Conservation (phyloP, 2,113 vertebrate genomes). For the Alligator sinensis region DNA sequence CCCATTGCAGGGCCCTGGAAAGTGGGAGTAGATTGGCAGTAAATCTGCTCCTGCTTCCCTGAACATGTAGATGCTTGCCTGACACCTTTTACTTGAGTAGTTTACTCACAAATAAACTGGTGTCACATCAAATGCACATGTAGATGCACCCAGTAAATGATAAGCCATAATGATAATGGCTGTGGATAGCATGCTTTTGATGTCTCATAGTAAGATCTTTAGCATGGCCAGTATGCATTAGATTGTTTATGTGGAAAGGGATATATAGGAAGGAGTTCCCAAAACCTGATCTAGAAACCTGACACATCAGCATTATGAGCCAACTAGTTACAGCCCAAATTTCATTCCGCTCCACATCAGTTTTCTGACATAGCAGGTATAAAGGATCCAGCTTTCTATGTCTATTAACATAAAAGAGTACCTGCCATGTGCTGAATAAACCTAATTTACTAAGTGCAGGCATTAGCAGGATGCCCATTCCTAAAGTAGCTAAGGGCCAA, state of each 20-base stretch:
- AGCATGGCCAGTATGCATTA: neutral
- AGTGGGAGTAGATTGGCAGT: too few relatives aligned
- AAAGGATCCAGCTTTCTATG: neutral
- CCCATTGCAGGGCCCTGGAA: too few relatives aligned
- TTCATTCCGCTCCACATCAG: neutral
- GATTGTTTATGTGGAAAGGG: neutral
- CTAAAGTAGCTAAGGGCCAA: neutral
- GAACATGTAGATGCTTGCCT: too few relatives aligned
- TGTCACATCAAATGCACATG: too few relatives aligned
- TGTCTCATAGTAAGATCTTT: neutral
- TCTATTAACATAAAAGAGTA: neutral
- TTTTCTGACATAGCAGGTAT: neutral
- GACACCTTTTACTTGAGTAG: too few relatives aligned
- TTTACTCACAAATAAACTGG: too few relatives aligned
- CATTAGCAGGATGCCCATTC: neutral
- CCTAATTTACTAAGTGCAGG: neutral
- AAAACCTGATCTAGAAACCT: neutral
- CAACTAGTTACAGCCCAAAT: neutral
- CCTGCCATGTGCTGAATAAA: neutral
- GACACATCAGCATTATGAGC: neutral
- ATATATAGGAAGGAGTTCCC: accelerated
- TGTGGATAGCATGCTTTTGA: neutral
- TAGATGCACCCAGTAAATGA: neutral
- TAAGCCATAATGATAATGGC: neutral
- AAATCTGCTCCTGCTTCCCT: too few relatives aligned